Evolutionary conservation across 2,113 vertebrate genomes (phyloP).

Genomic region (Microtus pennsylvanicus): DNA sequence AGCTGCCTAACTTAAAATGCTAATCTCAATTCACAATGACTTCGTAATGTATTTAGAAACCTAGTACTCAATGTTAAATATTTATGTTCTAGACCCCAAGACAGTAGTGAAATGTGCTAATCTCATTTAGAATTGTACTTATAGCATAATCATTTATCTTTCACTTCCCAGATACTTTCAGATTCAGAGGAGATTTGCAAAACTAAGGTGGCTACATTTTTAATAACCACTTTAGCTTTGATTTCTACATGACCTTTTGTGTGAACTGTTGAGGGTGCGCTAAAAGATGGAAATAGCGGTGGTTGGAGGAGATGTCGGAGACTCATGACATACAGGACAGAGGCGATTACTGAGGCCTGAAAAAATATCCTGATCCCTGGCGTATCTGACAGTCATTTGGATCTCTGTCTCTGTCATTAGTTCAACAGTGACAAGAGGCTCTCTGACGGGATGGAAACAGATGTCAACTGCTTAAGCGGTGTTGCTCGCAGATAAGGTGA

Average conservation of each 20-base stretch:
- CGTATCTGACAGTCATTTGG: constrained; percentile 67
- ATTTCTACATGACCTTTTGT: constrained; percentile 39
- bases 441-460: constrained; percentile 65
- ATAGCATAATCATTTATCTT: constrained; percentile 32
- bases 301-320: constrained; percentile 59
- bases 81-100: background rate
- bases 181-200: background rate
- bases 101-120: constrained; percentile 23
- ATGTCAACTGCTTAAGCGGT: constrained; percentile 63
- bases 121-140: constrained; percentile 8
- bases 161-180: background rate
- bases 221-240: constrained; percentile 35
- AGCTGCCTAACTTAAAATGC: background rate
- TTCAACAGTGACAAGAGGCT: constrained; percentile 62
- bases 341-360: constrained; percentile 59
- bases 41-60: background rate
- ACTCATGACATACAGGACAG: constrained; percentile 34
- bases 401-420: constrained; percentile 70
- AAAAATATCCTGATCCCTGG: background rate
- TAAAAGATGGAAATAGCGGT: constrained; percentile 34
- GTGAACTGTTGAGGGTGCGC: background rate
- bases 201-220: background rate
- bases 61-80: background rate
- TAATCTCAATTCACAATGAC: background rate
- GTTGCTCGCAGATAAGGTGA: constrained; percentile 72